phyloP scores from a whole-genome alignment of 2,797 vertebrate genomes.

The Pipistrellus pygmaeus region DNA sequence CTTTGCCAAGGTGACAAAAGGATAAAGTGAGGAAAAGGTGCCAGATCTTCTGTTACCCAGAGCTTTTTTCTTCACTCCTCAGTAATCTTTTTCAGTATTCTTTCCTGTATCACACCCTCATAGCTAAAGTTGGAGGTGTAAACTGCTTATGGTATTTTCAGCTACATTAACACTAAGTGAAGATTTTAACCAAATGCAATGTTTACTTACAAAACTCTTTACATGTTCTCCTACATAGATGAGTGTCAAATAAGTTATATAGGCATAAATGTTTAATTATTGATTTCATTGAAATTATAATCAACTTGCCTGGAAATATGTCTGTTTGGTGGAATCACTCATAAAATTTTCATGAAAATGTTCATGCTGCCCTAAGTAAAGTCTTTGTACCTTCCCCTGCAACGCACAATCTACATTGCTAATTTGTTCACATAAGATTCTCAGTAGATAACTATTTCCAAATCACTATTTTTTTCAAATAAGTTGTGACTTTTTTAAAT shows the following conservation, averaged over 20 bases:
- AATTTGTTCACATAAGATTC: constrained; percentile 29
- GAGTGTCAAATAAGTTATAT: constrained; percentile 54
- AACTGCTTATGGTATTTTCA: constrained; percentile 56
- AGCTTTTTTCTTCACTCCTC: neutral
- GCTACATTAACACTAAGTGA: neutral
- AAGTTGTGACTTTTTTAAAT: neutral
- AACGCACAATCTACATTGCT: constrained; percentile 25
- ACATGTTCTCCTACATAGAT: neutral
- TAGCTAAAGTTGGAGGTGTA: constrained; percentile 17
- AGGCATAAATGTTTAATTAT: constrained; percentile 42
- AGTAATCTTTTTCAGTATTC: neutral
- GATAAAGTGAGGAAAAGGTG: neutral
- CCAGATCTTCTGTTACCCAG: neutral
- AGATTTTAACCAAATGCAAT: constrained; percentile 14
- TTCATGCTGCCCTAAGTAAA: neutral
- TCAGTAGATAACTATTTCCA: neutral
- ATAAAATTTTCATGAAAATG: constrained; percentile 45
- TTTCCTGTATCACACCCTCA: neutral
- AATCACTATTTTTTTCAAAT: constrained; percentile 1
- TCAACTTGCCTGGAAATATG: neutral
- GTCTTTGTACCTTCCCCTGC: neutral
- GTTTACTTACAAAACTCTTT: constrained; percentile 51
- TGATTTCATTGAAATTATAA: constrained; percentile 40
- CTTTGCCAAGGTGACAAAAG: constrained; percentile 1
- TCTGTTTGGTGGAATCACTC: neutral